Percentiles rank a stretch among this genome's conserved stretches.
phyloP scores from a whole-genome alignment of 2,113 vertebrate species.

The Myocastor coypus region DNA sequence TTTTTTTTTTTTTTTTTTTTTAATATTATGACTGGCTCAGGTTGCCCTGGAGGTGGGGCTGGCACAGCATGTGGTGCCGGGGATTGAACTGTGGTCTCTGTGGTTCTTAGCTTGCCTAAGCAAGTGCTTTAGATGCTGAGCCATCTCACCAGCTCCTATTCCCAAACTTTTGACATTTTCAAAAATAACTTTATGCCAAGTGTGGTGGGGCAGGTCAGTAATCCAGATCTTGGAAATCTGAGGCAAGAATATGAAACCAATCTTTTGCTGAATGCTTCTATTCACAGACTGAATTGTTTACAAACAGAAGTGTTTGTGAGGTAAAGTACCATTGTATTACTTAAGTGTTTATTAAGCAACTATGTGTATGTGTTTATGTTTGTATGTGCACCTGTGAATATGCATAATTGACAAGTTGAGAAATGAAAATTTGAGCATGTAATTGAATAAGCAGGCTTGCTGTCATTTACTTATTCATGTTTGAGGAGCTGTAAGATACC shows the following conservation, averaged over 20 bases:
- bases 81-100: too few species aligned
- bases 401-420: background rate
- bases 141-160: too few species aligned
- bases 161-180: background rate
- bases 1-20: too few species aligned
- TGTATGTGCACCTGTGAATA: background rate
- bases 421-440: background rate
- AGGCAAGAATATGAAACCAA: background rate
- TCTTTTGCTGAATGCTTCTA: background rate
- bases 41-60: too few species aligned
- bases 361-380: background rate
- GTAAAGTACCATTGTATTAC: background rate
- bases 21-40: too few species aligned
- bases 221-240: background rate
- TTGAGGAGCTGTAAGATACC: background rate
- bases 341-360: slow-evolving; percentile 37
- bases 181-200: background rate
- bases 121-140: too few species aligned
- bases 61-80: too few species aligned
- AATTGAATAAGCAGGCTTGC: background rate
- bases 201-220: background rate
- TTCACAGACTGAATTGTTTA: too few species aligned
- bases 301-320: too few species aligned
- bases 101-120: too few species aligned
- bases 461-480: background rate